Conservation (phyloP, 2,113 vertebrate genomes). For the Cinclus cinclus region DNA sequence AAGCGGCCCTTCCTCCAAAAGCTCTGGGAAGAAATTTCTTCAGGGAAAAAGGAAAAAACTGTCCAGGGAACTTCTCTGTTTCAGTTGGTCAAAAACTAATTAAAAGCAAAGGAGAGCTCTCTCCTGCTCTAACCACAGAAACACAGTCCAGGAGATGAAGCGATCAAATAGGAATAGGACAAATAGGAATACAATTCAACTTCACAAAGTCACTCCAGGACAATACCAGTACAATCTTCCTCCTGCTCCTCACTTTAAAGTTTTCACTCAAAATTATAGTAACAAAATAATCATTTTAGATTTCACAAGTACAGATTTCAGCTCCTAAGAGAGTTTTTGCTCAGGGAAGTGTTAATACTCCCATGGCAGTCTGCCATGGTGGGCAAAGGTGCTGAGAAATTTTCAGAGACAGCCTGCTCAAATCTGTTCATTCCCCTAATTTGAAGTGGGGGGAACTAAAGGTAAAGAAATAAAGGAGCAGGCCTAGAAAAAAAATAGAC, state of each 20-base stretch:
- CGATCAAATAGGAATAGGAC: no score
- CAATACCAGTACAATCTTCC: not conserved
- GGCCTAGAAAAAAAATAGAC: not conserved
- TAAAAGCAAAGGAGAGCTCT: no score
- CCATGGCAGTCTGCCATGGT: not conserved
- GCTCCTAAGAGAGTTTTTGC: not conserved
- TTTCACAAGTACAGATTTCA: not conserved
- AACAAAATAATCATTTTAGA: not conserved
- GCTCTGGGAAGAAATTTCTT: no score
- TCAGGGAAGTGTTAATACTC: not conserved
- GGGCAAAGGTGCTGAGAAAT: not conserved
- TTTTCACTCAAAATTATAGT: not conserved
- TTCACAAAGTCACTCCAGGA: no score
- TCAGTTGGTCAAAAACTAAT: no score
- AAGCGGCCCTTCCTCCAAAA: no score
- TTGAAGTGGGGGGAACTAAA: fast-evolving
- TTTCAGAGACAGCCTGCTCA: not conserved
- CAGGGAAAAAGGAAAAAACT: no score
- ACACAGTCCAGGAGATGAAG: no score
- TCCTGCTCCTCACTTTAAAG: not conserved
- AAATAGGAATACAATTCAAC: no score
- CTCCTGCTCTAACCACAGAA: no score
- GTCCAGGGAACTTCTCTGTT: no score
- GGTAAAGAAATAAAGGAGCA: fast-evolving
- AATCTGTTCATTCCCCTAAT: not conserved